Percentiles rank a stretch among this genome's conserved stretches.
phyloP scores from a whole-genome alignment of 1,140 invertebrate species.

The Chironomus tepperi region DNA sequence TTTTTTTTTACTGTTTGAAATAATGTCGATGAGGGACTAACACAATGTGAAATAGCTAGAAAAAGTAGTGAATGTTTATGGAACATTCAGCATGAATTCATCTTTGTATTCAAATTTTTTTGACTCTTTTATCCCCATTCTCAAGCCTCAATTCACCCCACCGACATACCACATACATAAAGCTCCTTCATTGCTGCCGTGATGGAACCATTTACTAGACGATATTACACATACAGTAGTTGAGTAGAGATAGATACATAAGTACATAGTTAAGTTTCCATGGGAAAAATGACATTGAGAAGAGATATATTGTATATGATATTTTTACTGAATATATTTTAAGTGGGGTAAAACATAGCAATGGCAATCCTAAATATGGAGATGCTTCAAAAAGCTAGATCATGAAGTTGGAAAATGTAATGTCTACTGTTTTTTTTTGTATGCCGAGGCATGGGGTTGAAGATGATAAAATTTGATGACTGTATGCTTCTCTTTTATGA shows the following conservation, averaged over 20 bases:
- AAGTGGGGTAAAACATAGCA: background rate
- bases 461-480: constrained; percentile 9
- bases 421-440: too few relatives aligned
- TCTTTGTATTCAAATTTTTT: constrained; percentile 13
- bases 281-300: background rate
- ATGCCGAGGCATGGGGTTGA: background rate
- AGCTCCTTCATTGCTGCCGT: too few relatives aligned
- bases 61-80: background rate
- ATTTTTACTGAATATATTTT: background rate
- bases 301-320: background rate
- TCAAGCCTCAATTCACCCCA: too few relatives aligned
- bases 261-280: background rate
- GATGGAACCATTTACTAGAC: too few relatives aligned
- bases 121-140: background rate
- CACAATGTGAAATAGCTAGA: background rate
- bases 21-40: background rate
- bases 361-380: background rate
- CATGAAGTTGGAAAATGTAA: background rate
- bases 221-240: too few relatives aligned
- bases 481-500: background rate
- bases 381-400: background rate
- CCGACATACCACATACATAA: too few relatives aligned
- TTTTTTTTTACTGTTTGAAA: background rate
- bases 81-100: background rate
- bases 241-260: too few relatives aligned